Evolutionary conservation across 1,140 invertebrate species (phyloP), one percentile per base, ranked within the genome.

Genomic region (Lepeophtheirus salmonis): DNA sequence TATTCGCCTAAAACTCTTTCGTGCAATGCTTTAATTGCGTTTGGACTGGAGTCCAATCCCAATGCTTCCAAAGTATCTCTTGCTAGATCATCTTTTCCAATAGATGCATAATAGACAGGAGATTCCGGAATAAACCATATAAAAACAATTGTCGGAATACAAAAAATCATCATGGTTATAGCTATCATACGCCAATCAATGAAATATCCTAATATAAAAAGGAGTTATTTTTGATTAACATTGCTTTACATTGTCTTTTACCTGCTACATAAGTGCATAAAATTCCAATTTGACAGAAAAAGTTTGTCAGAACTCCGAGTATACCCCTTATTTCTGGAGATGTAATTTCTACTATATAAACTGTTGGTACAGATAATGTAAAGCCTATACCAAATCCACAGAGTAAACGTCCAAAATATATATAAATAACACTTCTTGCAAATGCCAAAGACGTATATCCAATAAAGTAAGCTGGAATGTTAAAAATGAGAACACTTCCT

Each of bases 291-390:
- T 57, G 55, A 18, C 55, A 57, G 13, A 57, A 57, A 3, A 57
- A 18, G 21, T 57, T 57, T 16, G 55, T 21, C 2, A 57, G 16
- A 20, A 57, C 55, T 12, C 55, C 55, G 3, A 57, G 26, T 2
- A 30, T n/a, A 16, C 55, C 55, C n/a, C 55, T 17, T 14, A 57
- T n/a, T n/a, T 2, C 20, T 14, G 26, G 55, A 21, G 14, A 23
- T 12, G 55, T 57, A 12, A 57, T 41, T 21, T 57, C 55, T n/a
- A 57, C 55, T 14, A 57, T 57, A 25, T 57, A 57, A 17, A 57
- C 55, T 2, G 22, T 57, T 17, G 55, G 55, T 2, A 57, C 26
- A 41, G 55, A 26, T 13, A 57, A 23, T 2, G 55, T 57, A n/a
- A 57, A 12, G 2, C 55, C 55, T 3, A 57, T 6, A 1, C 55